Conservation (phyloP, 2,113 vertebrate genomes). For the Oceanodroma tethys region DNA sequence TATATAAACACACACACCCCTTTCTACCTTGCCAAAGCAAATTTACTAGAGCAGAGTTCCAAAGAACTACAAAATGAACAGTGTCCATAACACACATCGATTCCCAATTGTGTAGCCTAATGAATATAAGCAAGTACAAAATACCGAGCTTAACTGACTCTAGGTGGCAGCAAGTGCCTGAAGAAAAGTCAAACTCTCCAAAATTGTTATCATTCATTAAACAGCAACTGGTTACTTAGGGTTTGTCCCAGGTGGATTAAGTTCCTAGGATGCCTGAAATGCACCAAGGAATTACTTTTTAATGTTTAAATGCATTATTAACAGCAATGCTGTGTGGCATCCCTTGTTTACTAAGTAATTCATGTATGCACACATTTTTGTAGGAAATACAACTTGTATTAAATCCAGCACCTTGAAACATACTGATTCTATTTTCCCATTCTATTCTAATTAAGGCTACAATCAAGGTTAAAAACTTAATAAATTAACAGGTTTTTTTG, state of each 20-base stretch:
- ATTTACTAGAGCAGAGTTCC: neutral
- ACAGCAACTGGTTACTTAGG: neutral
- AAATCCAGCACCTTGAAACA: neutral
- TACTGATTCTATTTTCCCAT: neutral
- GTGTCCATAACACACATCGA: rapidly evolving
- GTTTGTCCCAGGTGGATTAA: neutral
- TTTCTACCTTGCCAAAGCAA: neutral
- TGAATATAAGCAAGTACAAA: neutral
- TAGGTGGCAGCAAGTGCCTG: constrained; percentile 67
- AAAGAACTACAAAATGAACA: neutral
- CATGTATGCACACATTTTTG: neutral
- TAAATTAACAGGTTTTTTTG: neutral
- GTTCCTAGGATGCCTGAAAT: neutral
- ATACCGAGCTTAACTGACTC: neutral
- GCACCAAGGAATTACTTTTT: neutral
- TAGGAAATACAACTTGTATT: neutral
- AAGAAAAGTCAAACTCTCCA: neutral
- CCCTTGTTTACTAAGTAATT: neutral
- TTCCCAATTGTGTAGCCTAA: rapidly evolving
- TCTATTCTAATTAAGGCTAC: neutral
- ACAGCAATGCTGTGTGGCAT: neutral
- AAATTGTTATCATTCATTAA: neutral
- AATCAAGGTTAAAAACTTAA: neutral
- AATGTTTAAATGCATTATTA: neutral
- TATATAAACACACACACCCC: neutral